These are phyloP conservation scores for Verasper variegatus DNA, from an alignment of 2,113 vertebrate species.

Conservation along the genomic window DNA sequence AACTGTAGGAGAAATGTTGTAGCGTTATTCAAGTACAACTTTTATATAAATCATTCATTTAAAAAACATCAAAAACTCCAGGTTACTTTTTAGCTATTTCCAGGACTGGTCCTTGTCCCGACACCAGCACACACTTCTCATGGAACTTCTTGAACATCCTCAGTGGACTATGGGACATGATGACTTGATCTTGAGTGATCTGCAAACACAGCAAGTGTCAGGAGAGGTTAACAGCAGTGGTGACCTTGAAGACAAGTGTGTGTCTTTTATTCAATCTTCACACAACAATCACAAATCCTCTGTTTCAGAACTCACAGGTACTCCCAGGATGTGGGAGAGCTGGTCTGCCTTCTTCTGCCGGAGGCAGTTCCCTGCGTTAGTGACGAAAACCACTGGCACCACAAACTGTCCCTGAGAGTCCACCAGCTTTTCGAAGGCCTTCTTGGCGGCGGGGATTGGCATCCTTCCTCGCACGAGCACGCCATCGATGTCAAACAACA, in stretches of 20 bases:
- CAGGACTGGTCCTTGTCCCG: conserved; percentile 91
- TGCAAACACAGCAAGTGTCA: conserved; percentile 61
- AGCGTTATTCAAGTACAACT: conserved; percentile 2
- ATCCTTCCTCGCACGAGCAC: conserved; percentile 89
- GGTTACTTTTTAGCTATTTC: conserved; percentile 93
- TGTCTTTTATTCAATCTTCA: neutral
- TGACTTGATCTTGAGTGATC: conserved; percentile 90
- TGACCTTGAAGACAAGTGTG: neutral
- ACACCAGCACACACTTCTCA: conserved; percentile 91
- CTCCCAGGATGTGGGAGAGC: conserved; percentile 88
- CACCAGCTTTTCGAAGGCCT: conserved; percentile 88
- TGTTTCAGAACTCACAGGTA: conserved; percentile 83
- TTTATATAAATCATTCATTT: neutral
- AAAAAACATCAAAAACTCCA: conserved; percentile 20
- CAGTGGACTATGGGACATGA: conserved; percentile 95
- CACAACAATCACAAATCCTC: neutral
- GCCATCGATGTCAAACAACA: conserved; percentile 92
- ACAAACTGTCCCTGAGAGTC: conserved; percentile 87
- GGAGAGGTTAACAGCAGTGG: conserved; percentile 5
- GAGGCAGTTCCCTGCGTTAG: conserved; percentile 92
- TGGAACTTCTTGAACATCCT: conserved; percentile 90
- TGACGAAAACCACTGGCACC: conserved; percentile 92
- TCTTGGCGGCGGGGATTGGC: conserved; percentile 88
- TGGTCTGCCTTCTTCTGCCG: conserved; percentile 91
- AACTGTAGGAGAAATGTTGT: conserved; percentile 70